A percentile compares a stretch with the other conserved stretches of the same genome.
Conservation (phyloP, 2,888 invertebrate species). For the Ectemnius cavifrons region DNA sequence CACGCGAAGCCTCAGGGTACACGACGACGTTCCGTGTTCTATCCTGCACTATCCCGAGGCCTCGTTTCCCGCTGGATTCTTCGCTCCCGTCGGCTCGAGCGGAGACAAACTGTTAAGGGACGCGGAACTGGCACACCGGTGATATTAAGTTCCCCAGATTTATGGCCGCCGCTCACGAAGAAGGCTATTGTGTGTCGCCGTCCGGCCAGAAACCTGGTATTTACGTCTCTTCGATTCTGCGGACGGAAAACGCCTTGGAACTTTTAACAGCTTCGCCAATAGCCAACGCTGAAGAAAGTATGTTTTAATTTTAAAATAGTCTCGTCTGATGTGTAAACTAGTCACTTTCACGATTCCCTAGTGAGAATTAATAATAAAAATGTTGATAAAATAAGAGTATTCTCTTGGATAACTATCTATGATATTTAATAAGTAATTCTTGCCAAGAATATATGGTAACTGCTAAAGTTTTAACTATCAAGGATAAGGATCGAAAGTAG, state of each 20-base stretch:
- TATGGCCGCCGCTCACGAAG: constrained; percentile 42
- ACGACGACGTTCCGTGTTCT: neutral
- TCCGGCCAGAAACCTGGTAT: no score
- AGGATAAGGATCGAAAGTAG: no score
- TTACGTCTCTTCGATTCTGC: neutral
- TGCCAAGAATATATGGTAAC: no score
- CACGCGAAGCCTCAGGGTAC: no score
- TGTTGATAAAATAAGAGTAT: no score
- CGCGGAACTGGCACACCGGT: constrained; percentile 28
- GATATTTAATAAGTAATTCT: no score
- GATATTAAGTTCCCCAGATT: constrained; percentile 51
- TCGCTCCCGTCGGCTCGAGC: neutral
- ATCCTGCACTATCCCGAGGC: constrained; percentile 20
- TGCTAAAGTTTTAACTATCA: no score
- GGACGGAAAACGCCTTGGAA: neutral
- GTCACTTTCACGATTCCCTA: no score
- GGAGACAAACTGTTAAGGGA: constrained; percentile 35
- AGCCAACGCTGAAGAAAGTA: neutral
- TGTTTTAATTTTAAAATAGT: no score
- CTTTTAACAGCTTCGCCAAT: neutral
- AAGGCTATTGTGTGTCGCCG: constrained; percentile 23
- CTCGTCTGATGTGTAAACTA: no score
- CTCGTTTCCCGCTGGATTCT: constrained; percentile 25
- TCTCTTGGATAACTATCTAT: no score
- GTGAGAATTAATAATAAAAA: no score